phyloP scores from a whole-genome alignment of 2,888 invertebrate species.

The Teleiodes luculella region DNA sequence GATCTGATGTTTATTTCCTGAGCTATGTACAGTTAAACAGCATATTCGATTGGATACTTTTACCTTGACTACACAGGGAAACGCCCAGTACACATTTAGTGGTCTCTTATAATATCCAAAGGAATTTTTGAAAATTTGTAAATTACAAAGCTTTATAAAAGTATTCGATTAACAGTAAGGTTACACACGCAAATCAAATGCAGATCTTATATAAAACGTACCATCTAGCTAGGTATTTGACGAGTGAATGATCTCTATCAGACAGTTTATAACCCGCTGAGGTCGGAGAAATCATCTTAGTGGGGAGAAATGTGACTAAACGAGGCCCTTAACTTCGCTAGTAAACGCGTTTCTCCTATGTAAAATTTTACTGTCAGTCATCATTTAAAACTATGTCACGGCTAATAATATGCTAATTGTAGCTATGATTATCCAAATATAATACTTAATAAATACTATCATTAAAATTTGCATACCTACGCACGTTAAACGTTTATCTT shows the following conservation, averaged over 20 bases:
- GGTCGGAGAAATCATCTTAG: slow-evolving; percentile 7
- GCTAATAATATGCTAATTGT: background rate
- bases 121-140: too few species aligned
- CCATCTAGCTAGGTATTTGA: background rate
- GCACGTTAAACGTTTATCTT: background rate
- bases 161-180: too few species aligned
- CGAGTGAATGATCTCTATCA: background rate
- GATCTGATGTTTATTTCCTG: too few species aligned
- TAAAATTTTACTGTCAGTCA: background rate
- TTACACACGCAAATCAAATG: too few species aligned
- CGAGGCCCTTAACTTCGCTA: background rate
- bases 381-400: background rate
- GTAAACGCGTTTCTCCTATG: background rate
- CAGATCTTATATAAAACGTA: too few species aligned
- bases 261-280: slow-evolving; percentile 1
- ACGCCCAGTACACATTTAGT: too few species aligned
- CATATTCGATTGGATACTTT: too few species aligned
- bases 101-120: too few species aligned
- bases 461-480: background rate
- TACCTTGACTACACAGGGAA: too few species aligned
- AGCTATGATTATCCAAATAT: background rate
- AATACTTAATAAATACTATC: background rate
- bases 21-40: too few species aligned
- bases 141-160: too few species aligned
- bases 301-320: background rate